A percentile compares a stretch with the other conserved stretches of the same genome.
These are phyloP conservation scores for Excalfactoria chinensis DNA, from an alignment of 2,113 vertebrate genomes.

Conservation along the genomic window DNA sequence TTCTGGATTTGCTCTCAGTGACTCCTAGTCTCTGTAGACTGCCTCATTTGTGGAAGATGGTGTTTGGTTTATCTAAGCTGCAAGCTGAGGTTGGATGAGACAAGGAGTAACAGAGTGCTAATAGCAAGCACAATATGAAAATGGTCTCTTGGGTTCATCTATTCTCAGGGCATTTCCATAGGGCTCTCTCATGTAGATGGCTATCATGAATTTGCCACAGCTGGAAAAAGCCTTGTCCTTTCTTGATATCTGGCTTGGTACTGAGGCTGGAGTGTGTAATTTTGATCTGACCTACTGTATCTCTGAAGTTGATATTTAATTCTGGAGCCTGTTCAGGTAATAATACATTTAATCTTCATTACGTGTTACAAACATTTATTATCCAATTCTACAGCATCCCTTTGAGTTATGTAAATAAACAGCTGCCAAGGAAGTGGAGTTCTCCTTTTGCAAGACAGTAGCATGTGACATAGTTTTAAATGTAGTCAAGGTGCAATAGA, in stretches of 20 bases:
- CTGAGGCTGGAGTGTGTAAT: neutral
- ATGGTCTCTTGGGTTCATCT: neutral
- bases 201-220: neutral
- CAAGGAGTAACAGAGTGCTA: neutral
- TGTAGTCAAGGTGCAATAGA: neutral
- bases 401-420: neutral
- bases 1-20: neutral
- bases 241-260: neutral
- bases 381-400: neutral
- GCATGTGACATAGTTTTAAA: neutral
- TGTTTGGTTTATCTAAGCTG: neutral
- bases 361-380: neutral
- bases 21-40: neutral
- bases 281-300: neutral
- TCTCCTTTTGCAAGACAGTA: neutral
- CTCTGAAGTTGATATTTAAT: conserved; percentile 9
- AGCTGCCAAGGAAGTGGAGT: neutral
- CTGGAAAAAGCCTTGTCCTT: neutral
- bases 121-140: neutral
- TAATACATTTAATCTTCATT: neutral
- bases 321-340: neutral
- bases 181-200: neutral
- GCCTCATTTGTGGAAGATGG: neutral
- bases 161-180: fast-evolving
- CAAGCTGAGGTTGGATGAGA: neutral